These are phyloP conservation scores for Gyps fulvus DNA, from an alignment of 2,113 vertebrate genomes.

Conservation along the genomic window DNA sequence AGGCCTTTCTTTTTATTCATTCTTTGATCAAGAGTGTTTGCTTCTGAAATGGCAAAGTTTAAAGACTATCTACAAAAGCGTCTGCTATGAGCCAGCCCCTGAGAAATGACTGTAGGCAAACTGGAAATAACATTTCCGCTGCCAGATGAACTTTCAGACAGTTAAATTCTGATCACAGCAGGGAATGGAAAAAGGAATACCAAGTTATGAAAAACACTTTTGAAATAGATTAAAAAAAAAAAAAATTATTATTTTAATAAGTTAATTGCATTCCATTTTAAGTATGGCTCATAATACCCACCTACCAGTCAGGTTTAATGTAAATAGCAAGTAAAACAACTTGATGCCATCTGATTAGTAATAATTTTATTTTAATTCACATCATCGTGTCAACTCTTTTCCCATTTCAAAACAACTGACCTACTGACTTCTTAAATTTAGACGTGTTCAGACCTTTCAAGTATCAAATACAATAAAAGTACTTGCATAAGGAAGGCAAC, in stretches of 20 bases:
- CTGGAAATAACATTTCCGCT: slow-evolving; percentile 41
- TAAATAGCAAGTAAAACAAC: not conserved
- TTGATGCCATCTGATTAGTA: not conserved
- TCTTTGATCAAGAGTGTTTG: slow-evolving; percentile 17
- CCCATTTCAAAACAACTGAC: not conserved
- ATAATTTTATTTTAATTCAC: not conserved
- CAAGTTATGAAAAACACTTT: not conserved
- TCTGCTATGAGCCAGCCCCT: not conserved
- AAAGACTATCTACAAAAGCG: not conserved
- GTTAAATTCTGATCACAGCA: not conserved
- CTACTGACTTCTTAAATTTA: not conserved
- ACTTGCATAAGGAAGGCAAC: not conserved
- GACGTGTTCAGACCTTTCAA: not conserved
- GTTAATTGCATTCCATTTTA: not conserved
- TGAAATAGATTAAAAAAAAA: no score
- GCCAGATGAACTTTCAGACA: slow-evolving; percentile 38
- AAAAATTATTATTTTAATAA: not conserved
- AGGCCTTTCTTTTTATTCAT: not conserved
- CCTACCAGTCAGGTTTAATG: not conserved
- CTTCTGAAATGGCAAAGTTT: slow-evolving; percentile 52
- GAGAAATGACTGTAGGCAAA: slow-evolving; percentile 20
- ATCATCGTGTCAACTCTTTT: not conserved
- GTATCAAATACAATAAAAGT: not conserved
- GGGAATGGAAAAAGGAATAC: slow-evolving; percentile 3
- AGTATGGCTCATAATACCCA: not conserved